These are phyloP conservation scores for Peromyscus aztecus DNA, from an alignment of 2,797 vertebrate species.

Conservation along the genomic window DNA sequence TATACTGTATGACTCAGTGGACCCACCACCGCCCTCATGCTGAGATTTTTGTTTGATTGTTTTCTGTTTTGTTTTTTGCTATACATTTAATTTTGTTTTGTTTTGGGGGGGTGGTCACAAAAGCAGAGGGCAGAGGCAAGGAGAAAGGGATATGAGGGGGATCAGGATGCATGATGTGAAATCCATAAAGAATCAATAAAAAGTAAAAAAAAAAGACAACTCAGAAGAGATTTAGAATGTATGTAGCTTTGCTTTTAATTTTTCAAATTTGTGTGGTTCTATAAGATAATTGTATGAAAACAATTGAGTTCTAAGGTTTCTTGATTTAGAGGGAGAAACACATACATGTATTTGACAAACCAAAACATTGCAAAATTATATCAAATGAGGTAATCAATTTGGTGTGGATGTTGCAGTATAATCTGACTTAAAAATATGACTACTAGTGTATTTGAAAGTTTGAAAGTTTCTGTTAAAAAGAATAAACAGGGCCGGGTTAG, in stretches of 20 bases:
- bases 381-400: constrained; percentile 21
- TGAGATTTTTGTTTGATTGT: not conserved
- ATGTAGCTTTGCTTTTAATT: constrained; percentile 26
- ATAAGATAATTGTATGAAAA: constrained; percentile 49
- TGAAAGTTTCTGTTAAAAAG: constrained; percentile 20
- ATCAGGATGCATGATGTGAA: not conserved
- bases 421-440: constrained; percentile 44
- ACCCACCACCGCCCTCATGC: not conserved
- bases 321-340: constrained; percentile 45
- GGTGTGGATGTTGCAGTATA: constrained; percentile 1
- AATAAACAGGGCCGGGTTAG: not conserved
- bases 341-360: constrained; percentile 3
- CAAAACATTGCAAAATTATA: constrained; percentile 59
- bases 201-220: not conserved
- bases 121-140: not conserved
- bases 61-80: not conserved
- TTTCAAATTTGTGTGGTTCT: constrained; percentile 3
- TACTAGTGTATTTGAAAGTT: not conserved
- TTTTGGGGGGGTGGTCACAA: not conserved
- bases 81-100: not conserved
- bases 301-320: constrained; percentile 45
- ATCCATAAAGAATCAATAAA: not conserved
- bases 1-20: not conserved
- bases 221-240: not conserved
- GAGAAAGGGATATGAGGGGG: not conserved